phyloP scores from a whole-genome alignment of 2,113 vertebrate species.

The Pluvialis apricaria region DNA sequence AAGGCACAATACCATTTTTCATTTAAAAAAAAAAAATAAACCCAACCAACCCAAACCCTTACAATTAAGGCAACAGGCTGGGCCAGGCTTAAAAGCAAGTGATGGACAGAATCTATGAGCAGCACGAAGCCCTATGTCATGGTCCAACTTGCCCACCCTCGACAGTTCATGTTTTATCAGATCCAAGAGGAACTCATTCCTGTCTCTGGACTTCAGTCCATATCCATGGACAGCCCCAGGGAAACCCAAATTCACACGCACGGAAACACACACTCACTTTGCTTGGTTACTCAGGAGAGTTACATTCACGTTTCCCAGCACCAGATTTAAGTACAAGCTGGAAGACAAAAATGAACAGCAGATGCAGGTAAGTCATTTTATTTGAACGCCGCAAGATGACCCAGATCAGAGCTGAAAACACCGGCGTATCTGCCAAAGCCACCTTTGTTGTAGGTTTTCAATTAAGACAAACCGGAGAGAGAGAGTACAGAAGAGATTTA shows the following conservation, averaged over 20 bases:
- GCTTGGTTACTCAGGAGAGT: constrained; percentile 97
- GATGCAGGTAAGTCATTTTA: background rate
- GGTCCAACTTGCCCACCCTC: background rate
- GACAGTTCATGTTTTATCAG: background rate
- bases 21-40: background rate
- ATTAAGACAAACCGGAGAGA: background rate
- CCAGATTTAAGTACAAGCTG: constrained; percentile 93
- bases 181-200: background rate
- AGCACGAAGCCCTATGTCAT: accelerated
- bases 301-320: constrained; percentile 95
- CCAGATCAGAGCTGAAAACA: background rate
- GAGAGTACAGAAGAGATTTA: background rate
- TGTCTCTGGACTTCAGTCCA: background rate
- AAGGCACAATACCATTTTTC: background rate
- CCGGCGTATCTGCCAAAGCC: background rate
- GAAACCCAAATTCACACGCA: accelerated
- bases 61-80: background rate
- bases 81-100: background rate
- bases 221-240: background rate
- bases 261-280: constrained; percentile 77
- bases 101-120: background rate
- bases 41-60: too few species aligned
- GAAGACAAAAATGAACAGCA: constrained; percentile 49
- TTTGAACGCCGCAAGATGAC: background rate
- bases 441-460: background rate